Evolutionary conservation across 2,888 invertebrate species (phyloP), one percentile per base, ranked within the genome.

Genomic region (Diabrotica balteata): DNA sequence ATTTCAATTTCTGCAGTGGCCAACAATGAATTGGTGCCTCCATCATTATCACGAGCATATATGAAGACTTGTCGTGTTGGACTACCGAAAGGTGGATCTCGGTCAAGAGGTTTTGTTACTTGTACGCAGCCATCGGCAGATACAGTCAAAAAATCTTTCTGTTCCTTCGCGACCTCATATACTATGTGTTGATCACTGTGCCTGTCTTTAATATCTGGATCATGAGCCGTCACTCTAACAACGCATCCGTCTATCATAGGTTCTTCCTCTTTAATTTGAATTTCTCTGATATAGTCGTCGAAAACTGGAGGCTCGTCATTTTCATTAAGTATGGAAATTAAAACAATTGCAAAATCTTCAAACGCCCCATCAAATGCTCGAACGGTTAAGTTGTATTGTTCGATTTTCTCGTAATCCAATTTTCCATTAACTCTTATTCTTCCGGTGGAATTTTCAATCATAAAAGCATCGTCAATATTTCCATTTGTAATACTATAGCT

Each of bases 241-340:
- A 93, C 90, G 80, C 93, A 94, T 47, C 89, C 89, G 72, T 88
- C 86, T 63, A 90, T 88, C 8, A 91, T 79, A 60, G 86, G 87
- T 80, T 96, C 95, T 80, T 96, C 95, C 80, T 95, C 95, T 58
- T 88, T 85, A 68, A 95, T 93, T 0, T 90, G 91, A 59, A 91
- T 91, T 62, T 90, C 90, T 77, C 91, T 91, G 59, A 90, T 87
- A 60, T 90, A 90, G 58, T 89, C 83, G 43, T 86, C 83, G 79
- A 98, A 97, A 1, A 91, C 89, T 0, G 98, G 98, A 0, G 92
- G 91, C 82, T 97, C 96, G 81, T 98, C 98, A 80, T 98, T 98
- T 55, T 96, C 91, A 82, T 98, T 94, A 75, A 90, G 91, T 62
- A 97, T 92, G 75, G 91, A 90, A 59, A 97, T 95, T 59, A 90